Conservation (phyloP, 2,888 invertebrate species). For the Xylocampa areola region DNA sequence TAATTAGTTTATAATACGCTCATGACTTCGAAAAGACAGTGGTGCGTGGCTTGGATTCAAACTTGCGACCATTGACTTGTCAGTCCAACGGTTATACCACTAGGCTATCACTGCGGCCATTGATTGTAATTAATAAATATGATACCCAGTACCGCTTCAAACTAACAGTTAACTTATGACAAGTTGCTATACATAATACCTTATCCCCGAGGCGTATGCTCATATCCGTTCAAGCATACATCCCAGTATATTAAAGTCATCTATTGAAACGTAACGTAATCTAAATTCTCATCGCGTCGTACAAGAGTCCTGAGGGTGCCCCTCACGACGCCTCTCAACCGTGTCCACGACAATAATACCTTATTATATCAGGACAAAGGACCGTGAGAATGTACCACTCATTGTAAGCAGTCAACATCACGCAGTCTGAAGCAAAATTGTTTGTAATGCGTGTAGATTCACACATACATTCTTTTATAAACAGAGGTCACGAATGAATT, state of each 20-base stretch:
- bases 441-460: slow-evolving; percentile 38
- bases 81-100: too few species aligned
- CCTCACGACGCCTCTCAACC: slow-evolving; percentile 75
- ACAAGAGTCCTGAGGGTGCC: slow-evolving; percentile 76
- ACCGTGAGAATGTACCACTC: slow-evolving; percentile 79
- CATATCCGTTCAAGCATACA: slow-evolving; percentile 60
- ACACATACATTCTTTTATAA: slow-evolving; percentile 33
- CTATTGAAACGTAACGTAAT: slow-evolving; percentile 80
- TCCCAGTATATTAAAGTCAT: slow-evolving; percentile 73
- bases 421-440: slow-evolving; percentile 51
- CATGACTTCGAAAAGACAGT: too few species aligned
- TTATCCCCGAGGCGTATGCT: slow-evolving; percentile 41
- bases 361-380: slow-evolving; percentile 80
- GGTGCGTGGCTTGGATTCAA: too few species aligned
- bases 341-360: slow-evolving; percentile 83
- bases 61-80: too few species aligned
- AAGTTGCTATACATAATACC: slow-evolving; percentile 33
- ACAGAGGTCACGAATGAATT: slow-evolving; percentile 44
- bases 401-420: slow-evolving; percentile 68
- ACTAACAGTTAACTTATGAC: slow-evolving; percentile 36
- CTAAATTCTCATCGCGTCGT: slow-evolving; percentile 81
- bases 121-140: slow-evolving; percentile 52
- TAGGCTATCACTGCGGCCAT: slow-evolving; percentile 15
- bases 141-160: slow-evolving; percentile 40
- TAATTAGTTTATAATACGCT: too few species aligned